Evolutionary conservation across 2,888 invertebrate species (phyloP).

Genomic region (Lepidocyrtoides sp.): DNA sequence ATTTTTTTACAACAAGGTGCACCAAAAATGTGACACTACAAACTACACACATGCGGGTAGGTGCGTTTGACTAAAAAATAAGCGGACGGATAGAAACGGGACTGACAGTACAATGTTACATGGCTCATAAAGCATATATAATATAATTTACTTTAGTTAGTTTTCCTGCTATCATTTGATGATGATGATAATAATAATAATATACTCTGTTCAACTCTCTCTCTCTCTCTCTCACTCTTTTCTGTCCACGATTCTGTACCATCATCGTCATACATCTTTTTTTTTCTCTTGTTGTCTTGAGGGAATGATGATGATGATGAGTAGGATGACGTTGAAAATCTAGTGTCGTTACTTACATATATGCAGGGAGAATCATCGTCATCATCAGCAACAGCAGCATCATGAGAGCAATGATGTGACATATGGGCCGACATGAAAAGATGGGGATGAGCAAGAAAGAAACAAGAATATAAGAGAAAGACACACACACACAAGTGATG

Average conservation of each 20-base stretch:
- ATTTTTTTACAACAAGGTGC: too few species aligned
- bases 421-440: constrained; percentile 57
- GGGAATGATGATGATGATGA: constrained; percentile 59
- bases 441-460: constrained; percentile 15
- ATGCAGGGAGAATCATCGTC: neutral
- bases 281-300: constrained; percentile 28
- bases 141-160: too few species aligned
- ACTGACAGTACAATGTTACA: constrained; percentile 3
- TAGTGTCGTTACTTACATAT: constrained; percentile 15
- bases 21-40: too few species aligned
- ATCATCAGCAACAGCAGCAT: neutral
- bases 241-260: too few species aligned
- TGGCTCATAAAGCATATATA: neutral
- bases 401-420: constrained; percentile 55
- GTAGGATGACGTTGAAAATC: constrained; percentile 22
- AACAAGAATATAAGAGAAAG: neutral
- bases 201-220: neutral
- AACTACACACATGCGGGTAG: too few species aligned
- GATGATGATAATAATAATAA: constrained; percentile 29
- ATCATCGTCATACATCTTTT: constrained; percentile 19
- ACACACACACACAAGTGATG: neutral
- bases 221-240: neutral
- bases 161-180: neutral
- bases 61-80: too few species aligned
- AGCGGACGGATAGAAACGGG: too few species aligned